Evolutionary conservation across 2,888 invertebrate genomes (phyloP), one percentile per base, ranked within the genome.

Genomic region (Tenthredo notha): DNA sequence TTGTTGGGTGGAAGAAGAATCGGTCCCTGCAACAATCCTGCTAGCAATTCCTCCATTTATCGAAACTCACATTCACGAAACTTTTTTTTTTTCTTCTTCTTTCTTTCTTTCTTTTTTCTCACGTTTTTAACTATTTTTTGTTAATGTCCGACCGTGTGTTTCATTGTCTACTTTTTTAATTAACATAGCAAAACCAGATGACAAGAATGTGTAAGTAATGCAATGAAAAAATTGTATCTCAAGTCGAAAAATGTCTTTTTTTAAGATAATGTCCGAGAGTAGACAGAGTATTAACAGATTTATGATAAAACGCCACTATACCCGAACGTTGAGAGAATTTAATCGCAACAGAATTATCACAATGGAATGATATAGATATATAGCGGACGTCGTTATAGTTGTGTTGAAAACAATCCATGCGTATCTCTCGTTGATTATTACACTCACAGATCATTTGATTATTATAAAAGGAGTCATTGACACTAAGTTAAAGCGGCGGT

Each of bases 21-120:
- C 83, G 83, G 83, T 50, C 67, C 83, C 70, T 83, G 83, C 83
- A 83, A 83, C 67, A 83, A 83, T 67, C 83, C 83, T 43, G 83
- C 83, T 25, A 83, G 67, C 33, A 83, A 33, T 70, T 83, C 83
- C 70, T 83, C 83, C 83, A 83, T 83, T 83, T 83, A 70, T 67
- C 29, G 29, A 50, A 9, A 67, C 25, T 25, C 65, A 83, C 70
- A 70, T 83, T 47, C 61, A 61, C 40, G 40, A 40, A 54, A 80
- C 61, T 80, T 80, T 80, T 40, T 37, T 33, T 33, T 33, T 33
- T 1, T 75, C 12, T 18, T 77, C 18, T 7, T 33, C 2, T 33
- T 33, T 2, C 61, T 80, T 40, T 37, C 1, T 7, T 37, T 37
- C 2, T 75, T 15, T 18, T 77, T 29, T 18, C 18, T 77, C 77